Evolutionary conservation across 2,797 vertebrate genomes (phyloP), one percentile per base, ranked within the genome.

Genomic region (Acanthis flammea): DNA sequence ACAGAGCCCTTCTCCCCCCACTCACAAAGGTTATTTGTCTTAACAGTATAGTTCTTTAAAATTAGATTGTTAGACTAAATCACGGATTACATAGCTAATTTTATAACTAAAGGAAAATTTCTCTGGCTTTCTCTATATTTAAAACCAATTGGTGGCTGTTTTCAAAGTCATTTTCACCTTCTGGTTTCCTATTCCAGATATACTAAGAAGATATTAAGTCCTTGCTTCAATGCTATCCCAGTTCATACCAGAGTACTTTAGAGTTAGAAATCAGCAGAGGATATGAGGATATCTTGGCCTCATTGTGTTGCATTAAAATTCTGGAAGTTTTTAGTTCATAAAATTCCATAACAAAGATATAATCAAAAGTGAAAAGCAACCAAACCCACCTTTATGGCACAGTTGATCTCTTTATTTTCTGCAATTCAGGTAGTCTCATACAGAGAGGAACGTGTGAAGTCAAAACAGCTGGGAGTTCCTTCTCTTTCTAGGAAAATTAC

Each of bases 1-100:
- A 28, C 7, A 42, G 28, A 88, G 10, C 4, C 14, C 6, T 33
- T 35, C 19, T 6, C 1, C 3, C 28, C 3, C 1, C 2, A 4
- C 1, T 3, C 12, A 24, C 1, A 0, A 19, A 41, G 2, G 6
- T 4, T 57, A 22, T 16, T 16, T 51, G 2, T 74, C 41, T 61
- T 27, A 71, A 71, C 23, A 44, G 50, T 16, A 5, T 12, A n/a
- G 42, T 68, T 82, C 1, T 67, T 63, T 37, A 41, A 67, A 70
- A 75, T 63, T 28, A 67, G 9, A 28, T 55, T n/a, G 6, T 75
- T 45, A 50, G 11, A 48, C 9, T 31, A 87, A 76, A 6, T 31
- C 10, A 68, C 1, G 0, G 35, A 73, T n/a, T 17, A 30, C 50
- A 27, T 47, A n/a, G 7, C 3, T 71, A 67, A 14, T 61, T 48